phyloP scores from a whole-genome alignment of 2,888 invertebrate species.

The Brachypterus glaber region DNA sequence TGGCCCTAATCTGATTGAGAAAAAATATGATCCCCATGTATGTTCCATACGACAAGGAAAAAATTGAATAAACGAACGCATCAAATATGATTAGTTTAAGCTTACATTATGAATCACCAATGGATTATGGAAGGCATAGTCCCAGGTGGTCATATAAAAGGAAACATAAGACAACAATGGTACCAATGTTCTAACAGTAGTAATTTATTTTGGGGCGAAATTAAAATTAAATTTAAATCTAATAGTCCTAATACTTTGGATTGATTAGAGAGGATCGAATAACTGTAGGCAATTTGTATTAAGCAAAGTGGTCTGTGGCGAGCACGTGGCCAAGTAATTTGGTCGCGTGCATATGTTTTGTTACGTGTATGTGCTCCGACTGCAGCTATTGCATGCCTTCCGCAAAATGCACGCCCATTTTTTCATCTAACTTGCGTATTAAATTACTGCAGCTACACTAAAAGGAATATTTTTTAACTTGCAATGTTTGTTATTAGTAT shows the following conservation, averaged over 20 bases:
- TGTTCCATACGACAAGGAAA: too few relatives aligned
- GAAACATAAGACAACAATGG: constrained; percentile 3
- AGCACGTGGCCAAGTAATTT: constrained; percentile 23
- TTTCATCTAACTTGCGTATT: background rate
- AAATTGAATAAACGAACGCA: too few relatives aligned
- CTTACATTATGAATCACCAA: background rate
- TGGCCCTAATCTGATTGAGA: too few relatives aligned
- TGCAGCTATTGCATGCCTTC: background rate
- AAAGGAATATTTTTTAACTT: too few relatives aligned
- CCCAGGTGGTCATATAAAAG: constrained; percentile 10
- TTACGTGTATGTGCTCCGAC: background rate
- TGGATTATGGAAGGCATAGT: constrained; percentile 4
- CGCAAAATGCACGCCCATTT: background rate
- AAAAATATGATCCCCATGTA: too few relatives aligned
- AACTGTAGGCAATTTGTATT: constrained; percentile 23
- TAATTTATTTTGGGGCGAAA: constrained; percentile 3
- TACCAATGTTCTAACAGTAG: too few relatives aligned
- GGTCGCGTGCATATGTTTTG: constrained; percentile 23
- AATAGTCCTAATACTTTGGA: constrained; percentile 15
- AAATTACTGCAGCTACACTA: background rate
- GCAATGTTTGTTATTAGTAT: too few relatives aligned
- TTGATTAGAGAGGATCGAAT: constrained; percentile 20
- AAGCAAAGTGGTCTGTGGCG: constrained; percentile 19
- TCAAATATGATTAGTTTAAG: too few relatives aligned
- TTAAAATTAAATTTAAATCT: constrained; percentile 22